Base-by-base conservation (phyloP, 2,113 vertebrate species). In the Mus spicilegus region DNA sequence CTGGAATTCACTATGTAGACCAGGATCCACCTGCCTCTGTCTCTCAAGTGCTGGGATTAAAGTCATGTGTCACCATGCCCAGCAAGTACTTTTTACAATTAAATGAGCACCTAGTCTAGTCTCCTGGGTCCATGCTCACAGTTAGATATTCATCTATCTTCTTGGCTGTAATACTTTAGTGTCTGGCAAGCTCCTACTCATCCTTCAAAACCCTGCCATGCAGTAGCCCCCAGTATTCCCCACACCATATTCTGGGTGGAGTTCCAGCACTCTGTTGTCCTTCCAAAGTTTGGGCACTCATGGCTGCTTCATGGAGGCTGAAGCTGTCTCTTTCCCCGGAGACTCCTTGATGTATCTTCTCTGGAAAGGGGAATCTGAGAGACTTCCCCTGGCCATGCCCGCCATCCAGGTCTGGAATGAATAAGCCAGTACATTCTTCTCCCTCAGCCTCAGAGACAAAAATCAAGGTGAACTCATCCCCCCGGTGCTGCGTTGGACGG, bases 401-500 rank as follows among this genome's bases (percentile, higher is more conserved):
- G 16, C n/a, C 54, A 20, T 75, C n/a, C 20, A 24, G 72, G 30
- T 33, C 42, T 22, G n/a, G 54, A 89, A 13, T 86, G 70, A 89
- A 13, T 86, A 70, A 89, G 28, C 6, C 3, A 30, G 6, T 0
- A 65, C 36, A 22, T 94, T 14, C 58, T 76, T 24, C 22, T 4
- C 4, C 94, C 56, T 95, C 97, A 99, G 99, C 97, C 98, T 99
- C 96, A 98, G 98, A 90, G 99, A 99, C 97, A 99, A 99, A 98
- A 99, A 99, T 90, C 96, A 97, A 17, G 99, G 98, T 0, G 98
- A 98, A 0, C 13, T 99, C 49, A 99, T 99, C 58, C 99, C 99
- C 0, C 98, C 98, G 0, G 99, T 99, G 61, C 97, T 99, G 95
- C 93, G 94, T 33, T 97, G 99, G 96, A 99, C 98, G 0, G 97